A percentile compares a stretch with the other conserved stretches of the same genome.
Evolutionary conservation across 2,888 invertebrate species (phyloP).

Genomic region (Ischnura elegans): DNA sequence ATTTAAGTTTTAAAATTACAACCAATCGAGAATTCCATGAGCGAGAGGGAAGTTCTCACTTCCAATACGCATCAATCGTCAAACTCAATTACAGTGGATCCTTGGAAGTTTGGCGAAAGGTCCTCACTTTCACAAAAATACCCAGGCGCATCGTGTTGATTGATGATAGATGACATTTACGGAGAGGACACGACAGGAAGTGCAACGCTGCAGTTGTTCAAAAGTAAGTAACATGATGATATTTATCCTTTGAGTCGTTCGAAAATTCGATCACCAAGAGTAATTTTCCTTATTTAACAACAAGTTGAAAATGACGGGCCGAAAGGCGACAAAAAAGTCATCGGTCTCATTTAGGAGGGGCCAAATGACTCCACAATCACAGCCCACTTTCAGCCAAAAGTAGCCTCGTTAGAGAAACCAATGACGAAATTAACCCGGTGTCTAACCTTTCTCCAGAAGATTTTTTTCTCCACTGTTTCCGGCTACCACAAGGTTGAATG

Average conservation of each 20-base stretch:
- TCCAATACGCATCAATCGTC: not conserved
- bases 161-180: not conserved
- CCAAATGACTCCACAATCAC: not conserved
- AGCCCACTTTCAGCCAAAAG: not conserved
- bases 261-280: not conserved
- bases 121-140: not conserved
- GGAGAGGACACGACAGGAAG: not conserved
- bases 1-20: not conserved
- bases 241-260: not conserved
- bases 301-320: not conserved
- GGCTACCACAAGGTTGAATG: no score
- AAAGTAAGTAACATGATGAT: not conserved
- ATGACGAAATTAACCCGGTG: not conserved
- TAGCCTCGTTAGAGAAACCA: not conserved
- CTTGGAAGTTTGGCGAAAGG: not conserved
- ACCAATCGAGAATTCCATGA: not conserved
- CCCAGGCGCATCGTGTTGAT: not conserved
- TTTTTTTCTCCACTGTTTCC: no score
- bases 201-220: not conserved
- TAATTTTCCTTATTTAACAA: not conserved
- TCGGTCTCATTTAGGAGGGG: not conserved
- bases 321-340: not conserved
- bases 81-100: not conserved
- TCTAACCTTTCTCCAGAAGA: not conserved
- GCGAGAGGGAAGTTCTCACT: not conserved